phyloP scores from a whole-genome alignment of 2,888 invertebrate species.

The Rotaria magnacalcarata region DNA sequence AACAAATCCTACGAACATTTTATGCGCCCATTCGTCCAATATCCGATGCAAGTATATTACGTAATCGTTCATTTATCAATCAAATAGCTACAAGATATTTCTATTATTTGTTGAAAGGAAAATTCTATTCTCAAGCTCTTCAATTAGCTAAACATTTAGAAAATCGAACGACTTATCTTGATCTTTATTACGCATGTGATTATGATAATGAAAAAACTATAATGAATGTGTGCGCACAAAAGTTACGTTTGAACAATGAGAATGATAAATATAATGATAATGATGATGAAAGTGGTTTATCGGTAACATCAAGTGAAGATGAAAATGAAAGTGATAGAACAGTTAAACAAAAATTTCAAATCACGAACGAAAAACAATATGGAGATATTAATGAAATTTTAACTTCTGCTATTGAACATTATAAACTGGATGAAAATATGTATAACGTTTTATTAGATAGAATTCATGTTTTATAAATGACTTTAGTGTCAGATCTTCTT shows the following conservation, averaged over 20 bases:
- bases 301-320: slow-evolving; percentile 26
- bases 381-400: slow-evolving; percentile 26
- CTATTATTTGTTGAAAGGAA: neutral
- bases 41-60: neutral
- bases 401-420: slow-evolving; percentile 9
- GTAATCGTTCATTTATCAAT: slow-evolving; percentile 17
- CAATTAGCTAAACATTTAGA: slow-evolving; percentile 12
- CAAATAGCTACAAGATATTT: slow-evolving; percentile 9
- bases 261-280: neutral
- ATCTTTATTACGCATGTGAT: slow-evolving; percentile 35
- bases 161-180: neutral
- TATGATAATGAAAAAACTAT: neutral
- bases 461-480: neutral
- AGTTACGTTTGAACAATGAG: neutral
- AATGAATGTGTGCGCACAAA: slow-evolving; percentile 17
- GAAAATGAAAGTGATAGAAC: neutral
- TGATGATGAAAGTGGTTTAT: slow-evolving; percentile 23
- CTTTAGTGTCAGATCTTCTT: neutral
- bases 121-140: neutral
- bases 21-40: slow-evolving; percentile 14
- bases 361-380: neutral
- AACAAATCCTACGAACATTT: slow-evolving; percentile 33
- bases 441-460: neutral
- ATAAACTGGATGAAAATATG: slow-evolving; percentile 28
- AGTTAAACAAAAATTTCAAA: neutral